A percentile compares a stretch with the other conserved stretches of the same genome.
Evolutionary conservation across 2,888 invertebrate genomes (phyloP).

Genomic region (Phyto melanocephala): DNA sequence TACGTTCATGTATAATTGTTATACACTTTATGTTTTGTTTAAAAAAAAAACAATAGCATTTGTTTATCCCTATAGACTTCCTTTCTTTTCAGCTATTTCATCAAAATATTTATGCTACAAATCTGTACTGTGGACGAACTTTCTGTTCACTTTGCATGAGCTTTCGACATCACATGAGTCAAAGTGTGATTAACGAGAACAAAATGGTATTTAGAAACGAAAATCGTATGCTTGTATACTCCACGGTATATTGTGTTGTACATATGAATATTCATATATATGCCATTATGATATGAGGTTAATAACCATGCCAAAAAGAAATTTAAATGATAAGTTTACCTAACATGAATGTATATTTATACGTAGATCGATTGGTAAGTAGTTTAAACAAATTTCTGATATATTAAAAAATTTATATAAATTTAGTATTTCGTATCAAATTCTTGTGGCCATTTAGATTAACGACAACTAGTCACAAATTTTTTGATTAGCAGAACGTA

Average conservation of each 20-base stretch:
- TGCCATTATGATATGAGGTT: constrained; percentile 17
- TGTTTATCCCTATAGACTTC: not conserved
- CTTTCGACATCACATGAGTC: not conserved
- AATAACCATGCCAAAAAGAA: constrained; percentile 46
- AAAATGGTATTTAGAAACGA: not conserved
- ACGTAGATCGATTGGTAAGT: not conserved
- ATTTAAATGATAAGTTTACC: constrained; percentile 34
- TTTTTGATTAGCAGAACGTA: too few relatives aligned
- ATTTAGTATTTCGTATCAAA: too few relatives aligned
- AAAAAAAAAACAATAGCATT: not conserved
- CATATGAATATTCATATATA: not conserved
- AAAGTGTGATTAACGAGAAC: not conserved
- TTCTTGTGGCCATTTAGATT: too few relatives aligned
- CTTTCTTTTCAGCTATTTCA: not conserved
- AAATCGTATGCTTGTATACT: not conserved
- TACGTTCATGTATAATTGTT: not conserved
- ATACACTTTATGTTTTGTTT: not conserved
- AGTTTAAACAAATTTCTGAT: too few relatives aligned
- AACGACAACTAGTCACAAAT: too few relatives aligned
- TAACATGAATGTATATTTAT: not conserved
- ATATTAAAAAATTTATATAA: too few relatives aligned
- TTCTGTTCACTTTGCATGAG: not conserved
- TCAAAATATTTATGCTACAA: not conserved
- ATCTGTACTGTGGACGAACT: not conserved
- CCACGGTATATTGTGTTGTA: constrained; percentile 6